Base-by-base conservation (phyloP, 2,888 invertebrate genomes). In the Willowsia nigromaculata region DNA sequence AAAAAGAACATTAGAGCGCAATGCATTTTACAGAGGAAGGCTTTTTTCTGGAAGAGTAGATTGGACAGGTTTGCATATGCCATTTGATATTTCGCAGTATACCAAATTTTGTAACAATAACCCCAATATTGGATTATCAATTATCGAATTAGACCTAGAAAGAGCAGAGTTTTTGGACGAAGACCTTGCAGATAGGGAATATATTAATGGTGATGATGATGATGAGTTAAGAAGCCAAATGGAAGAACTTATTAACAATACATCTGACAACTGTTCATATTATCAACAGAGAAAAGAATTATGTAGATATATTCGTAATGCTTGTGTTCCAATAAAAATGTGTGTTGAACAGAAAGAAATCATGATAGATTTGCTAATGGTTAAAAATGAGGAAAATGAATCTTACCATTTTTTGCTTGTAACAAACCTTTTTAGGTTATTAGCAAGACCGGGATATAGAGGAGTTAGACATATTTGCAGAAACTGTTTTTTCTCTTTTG, bases 311-410 rank as follows among this genome's bases (percentile, higher is more conserved):
- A 71, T 71, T n/a, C 15, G 71, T n/a, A 71, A 18, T 18, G 33
- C 71, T 9, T 71, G 71, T 71, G 40, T 71, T 6, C 71, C 71
- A 1, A 40, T 71, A 6, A 33, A 40, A 33, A 71, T 71, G 71
- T 6, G 18, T 37, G 40, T 40, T 18, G 1, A n/a, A 11, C 18
- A 71, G 4, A 71, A 71, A 27, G 37, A 9, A 1, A 40, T 40
- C 4, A 71, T 71, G 71, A 71, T 71, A 1, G 71, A 71, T 18
- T 22, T 71, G 11, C 7, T 53, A 5, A 18, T 53, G 53, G 22
- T 53, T 2, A 53, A 53, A 53, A n/a, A 53, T 13, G 1, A 9
- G 22, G 53, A 53, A 53, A 18, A 53, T 18, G 53, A 53, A 18
- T 6, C 18, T 6, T 53, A 53, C 9, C 53, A 53, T 9, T 53